Evolutionary conservation across 2,113 vertebrate genomes (phyloP), one percentile per base, ranked within the genome.

Genomic region (Hemichromis elongatus): DNA sequence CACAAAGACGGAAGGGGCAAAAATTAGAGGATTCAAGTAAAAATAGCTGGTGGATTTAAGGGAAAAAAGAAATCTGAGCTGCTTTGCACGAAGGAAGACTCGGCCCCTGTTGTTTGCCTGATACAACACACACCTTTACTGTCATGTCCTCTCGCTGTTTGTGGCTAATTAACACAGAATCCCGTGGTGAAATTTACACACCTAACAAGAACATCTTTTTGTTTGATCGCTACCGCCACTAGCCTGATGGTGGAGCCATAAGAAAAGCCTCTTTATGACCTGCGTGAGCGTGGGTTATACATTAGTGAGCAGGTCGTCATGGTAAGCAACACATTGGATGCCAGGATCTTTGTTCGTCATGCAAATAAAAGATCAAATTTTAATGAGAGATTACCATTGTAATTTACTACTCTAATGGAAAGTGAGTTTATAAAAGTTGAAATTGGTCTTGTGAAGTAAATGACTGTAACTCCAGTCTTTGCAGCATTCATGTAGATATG

Each of bases 141-240:
- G 63, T 26, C 13, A 70, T 42, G 19, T 83, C 77, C 24, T 5
- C 42, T 7, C 28, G 55, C 77, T 78, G 56, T 88, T 68, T 88
- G 26, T 47, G 68, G 10, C 37, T 66, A 79, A 83, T 87, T 87
- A 87, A 59, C 19, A 57, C 77, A 75, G 47, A 86, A 52, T 80
- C 63, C 56, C 40, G 13, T 80, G 24, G 16, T 82, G 30, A 63
- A 47, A 83, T 56, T 80, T 37, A 33, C 47, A 42, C 70, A 7
- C 75, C 82, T 35, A 82, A 55, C 2, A 4, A 40, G 70, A 45
- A 12, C 24, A 42, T n/a, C 24, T 26, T 85, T 50, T 61, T 5
- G 26, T 70, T 70, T 26, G 21, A 70, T 70, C 3, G 63, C 63
- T 70, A 26, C 37, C 37, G 9, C 63, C 21, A 42, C n/a, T 45